These are phyloP conservation scores for Anguilla anguilla DNA, from an alignment of 2,797 vertebrate genomes.

Conservation along the genomic window DNA sequence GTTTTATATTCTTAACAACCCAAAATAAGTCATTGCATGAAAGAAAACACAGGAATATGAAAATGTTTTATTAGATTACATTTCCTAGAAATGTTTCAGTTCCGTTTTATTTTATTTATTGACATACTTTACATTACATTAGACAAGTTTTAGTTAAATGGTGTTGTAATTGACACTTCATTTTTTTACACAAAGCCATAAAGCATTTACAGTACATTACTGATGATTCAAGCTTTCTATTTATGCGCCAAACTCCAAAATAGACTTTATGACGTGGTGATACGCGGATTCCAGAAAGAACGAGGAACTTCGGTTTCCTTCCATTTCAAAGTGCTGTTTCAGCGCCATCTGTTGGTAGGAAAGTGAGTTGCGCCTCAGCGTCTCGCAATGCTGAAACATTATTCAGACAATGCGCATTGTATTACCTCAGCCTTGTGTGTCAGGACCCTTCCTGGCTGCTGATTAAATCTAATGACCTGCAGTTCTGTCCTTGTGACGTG, in stretches of 20 bases:
- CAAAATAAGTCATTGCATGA: too few species aligned
- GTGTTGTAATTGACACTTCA: neutral
- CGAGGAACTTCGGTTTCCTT: neutral
- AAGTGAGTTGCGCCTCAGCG: neutral
- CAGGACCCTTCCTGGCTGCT: neutral
- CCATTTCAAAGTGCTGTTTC: neutral
- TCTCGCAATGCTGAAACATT: neutral
- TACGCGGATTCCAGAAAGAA: neutral
- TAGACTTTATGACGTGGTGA: neutral
- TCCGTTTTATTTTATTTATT: neutral
- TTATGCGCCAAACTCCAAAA: neutral
- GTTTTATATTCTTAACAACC: too few species aligned
- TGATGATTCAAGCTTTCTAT: neutral
- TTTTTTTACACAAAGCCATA: neutral
- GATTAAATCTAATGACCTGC: neutral
- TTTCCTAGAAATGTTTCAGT: neutral
- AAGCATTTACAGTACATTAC: neutral
- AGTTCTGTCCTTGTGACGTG: neutral
- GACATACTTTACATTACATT: neutral
- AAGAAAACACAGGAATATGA: too few species aligned
- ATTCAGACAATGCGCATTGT: neutral
- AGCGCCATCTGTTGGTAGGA: slow-evolving; percentile 26
- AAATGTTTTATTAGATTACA: neutral
- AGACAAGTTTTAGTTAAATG: neutral
- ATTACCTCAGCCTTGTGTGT: neutral